Evolutionary conservation across 2,888 invertebrate species (phyloP).

Genomic region (Metallyticus violacea): DNA sequence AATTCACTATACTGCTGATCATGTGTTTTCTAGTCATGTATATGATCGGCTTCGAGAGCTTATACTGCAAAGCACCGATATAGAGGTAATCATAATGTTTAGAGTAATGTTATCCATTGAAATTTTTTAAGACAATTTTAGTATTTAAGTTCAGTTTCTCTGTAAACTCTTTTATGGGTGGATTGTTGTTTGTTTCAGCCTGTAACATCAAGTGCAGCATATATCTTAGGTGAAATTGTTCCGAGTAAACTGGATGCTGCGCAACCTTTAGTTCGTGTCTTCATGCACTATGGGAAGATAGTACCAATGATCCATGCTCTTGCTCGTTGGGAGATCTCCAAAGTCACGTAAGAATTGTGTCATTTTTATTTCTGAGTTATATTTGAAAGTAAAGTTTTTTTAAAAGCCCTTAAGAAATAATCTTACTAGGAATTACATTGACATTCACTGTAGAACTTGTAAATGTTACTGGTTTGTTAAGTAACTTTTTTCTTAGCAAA

Average conservation of each 20-base stretch:
- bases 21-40: constrained; percentile 79
- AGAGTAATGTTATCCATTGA: background rate
- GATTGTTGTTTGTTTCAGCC: constrained; percentile 51
- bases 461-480: too few species aligned
- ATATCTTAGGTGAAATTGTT: constrained; percentile 82
- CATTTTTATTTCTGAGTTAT: too few species aligned
- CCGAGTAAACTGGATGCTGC: constrained; percentile 85
- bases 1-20: constrained; percentile 84
- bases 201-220: constrained; percentile 76
- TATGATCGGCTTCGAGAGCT: constrained; percentile 76
- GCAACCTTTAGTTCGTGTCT: constrained; percentile 81
- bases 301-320: constrained; percentile 79
- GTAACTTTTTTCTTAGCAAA: too few species aligned
- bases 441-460: too few species aligned
- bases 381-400: too few species aligned
- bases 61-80: constrained; percentile 67
- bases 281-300: constrained; percentile 81
- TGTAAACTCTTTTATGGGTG: too few species aligned
- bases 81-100: constrained; percentile 51
- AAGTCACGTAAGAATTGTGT: constrained; percentile 79
- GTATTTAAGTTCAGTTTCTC: too few species aligned
- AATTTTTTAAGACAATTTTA: too few species aligned
- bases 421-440: too few species aligned
- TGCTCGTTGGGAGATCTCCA: constrained; percentile 86
- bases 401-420: too few species aligned